Conservation (phyloP, 2,113 vertebrate species). For the Brachypodius melanocephalos region DNA sequence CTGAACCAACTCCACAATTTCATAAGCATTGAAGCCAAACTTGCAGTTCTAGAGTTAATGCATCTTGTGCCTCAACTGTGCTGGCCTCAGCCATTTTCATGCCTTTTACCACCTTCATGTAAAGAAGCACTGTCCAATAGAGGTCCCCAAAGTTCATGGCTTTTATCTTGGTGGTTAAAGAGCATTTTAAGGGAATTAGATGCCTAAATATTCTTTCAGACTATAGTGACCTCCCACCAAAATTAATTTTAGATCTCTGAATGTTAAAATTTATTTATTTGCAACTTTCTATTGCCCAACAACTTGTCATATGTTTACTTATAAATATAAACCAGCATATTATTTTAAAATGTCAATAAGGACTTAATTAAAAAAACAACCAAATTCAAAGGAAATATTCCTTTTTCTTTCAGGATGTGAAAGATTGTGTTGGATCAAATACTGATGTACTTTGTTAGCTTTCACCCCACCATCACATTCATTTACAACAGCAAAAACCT, state of each 20-base stretch:
- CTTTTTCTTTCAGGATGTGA: too few species aligned
- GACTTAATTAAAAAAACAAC: neutral
- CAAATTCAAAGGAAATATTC: neutral
- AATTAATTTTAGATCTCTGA: neutral
- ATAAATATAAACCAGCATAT: neutral
- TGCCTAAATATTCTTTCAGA: neutral
- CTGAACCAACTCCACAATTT: neutral
- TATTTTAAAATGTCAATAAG: neutral
- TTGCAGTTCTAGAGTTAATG: neutral
- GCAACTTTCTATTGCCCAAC: neutral
- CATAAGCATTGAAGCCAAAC: neutral
- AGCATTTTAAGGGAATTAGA: neutral
- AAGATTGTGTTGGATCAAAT: neutral
- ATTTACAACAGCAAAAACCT: neutral
- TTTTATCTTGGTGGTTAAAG: neutral
- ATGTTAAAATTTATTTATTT: neutral
- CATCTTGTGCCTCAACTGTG: neutral
- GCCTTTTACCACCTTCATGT: neutral
- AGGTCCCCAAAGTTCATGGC: neutral
- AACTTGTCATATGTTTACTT: neutral
- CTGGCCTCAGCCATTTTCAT: neutral
- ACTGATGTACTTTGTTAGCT: neutral
- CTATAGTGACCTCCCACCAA: neutral
- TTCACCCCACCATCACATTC: neutral
- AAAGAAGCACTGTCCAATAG: neutral